phyloP scores from a whole-genome alignment of 2,888 invertebrate species.

The Meghimatium bilineatum region DNA sequence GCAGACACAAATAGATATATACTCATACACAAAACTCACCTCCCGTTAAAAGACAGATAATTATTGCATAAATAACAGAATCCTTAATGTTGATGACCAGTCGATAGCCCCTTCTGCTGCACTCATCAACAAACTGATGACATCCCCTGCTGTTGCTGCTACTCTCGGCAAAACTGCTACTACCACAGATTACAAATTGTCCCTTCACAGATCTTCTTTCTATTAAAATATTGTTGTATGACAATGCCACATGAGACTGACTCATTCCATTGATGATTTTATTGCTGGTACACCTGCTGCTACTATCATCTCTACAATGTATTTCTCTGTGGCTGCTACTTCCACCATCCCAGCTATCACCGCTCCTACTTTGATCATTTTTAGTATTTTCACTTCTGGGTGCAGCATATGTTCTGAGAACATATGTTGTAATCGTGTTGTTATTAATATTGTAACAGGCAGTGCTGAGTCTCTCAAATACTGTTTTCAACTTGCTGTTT shows the following conservation, averaged over 20 bases:
- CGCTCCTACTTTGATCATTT: background rate
- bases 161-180: background rate
- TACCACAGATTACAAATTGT: background rate
- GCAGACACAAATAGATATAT: too few relatives aligned
- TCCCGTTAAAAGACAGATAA: background rate
- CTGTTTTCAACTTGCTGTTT: background rate
- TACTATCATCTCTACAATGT: background rate
- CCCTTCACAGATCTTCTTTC: background rate
- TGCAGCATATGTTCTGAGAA: too few relatives aligned
- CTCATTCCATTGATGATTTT: too few relatives aligned
- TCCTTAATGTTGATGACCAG: background rate
- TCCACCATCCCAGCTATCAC: too few relatives aligned
- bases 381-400: too few relatives aligned
- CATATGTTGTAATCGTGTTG: too few relatives aligned
- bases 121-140: background rate
- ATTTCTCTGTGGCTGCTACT: background rate
- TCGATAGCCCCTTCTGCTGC: background rate
- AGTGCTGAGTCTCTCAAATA: background rate
- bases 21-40: background rate
- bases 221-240: background rate
- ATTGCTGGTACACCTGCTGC: too few relatives aligned
- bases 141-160: background rate
- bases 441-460: background rate
- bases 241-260: background rate
- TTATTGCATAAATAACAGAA: background rate